Evolutionary conservation across 2,888 invertebrate species (phyloP), one percentile per base, ranked within the genome.

Genomic region (Schizaphis graminum): DNA sequence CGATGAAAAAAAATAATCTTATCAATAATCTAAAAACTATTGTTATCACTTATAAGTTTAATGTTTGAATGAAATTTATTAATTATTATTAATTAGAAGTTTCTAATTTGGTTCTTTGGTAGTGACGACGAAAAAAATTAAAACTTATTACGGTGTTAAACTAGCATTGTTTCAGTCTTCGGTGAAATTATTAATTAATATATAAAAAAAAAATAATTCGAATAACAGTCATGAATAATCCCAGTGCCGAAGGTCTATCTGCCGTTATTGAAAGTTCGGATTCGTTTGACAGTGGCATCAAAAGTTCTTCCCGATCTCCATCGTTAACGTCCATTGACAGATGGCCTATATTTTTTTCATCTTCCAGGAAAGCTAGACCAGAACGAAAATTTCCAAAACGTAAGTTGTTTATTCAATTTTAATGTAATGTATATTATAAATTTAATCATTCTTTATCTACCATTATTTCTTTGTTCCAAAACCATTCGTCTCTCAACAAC

Each of bases 331-430:
- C 95, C 49, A 89, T 95, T 26, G 95, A 95, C 56, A 93, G 94
- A 56, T 95, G 95, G 94, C 95, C 94, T 26, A 86, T 92, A 85
- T 94, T 94, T 90, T 94, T 95, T n/a, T 94, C 94, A n/a, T 94
- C 94, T 8, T 85, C 94, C 1, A 94, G 95, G 84, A 94, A 91
- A 84, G 35, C 94, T 28, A 94, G 88, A 89, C 89, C 89, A 24
- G 95, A 95, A 47, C 67, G 89, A 90, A 94, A 94, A 86, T 88
- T 93, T 67, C 57, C 91, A 2, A 95, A 94, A 93, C 88, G 95
- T 95, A 90, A 94, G 95, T 94, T 28, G 21, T 67, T 24, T 28
- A 49, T 16, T 41, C 7, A 24, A 61, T 61, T n/a, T 47, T 35
- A 86, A 35, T 86, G 13, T 91, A 26, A 41, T 77, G 35, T 53